Percentiles rank a stretch among this genome's conserved stretches.
Evolutionary conservation across 2,888 invertebrate species (phyloP).

Genomic region (Arrhopalites spinosus): DNA sequence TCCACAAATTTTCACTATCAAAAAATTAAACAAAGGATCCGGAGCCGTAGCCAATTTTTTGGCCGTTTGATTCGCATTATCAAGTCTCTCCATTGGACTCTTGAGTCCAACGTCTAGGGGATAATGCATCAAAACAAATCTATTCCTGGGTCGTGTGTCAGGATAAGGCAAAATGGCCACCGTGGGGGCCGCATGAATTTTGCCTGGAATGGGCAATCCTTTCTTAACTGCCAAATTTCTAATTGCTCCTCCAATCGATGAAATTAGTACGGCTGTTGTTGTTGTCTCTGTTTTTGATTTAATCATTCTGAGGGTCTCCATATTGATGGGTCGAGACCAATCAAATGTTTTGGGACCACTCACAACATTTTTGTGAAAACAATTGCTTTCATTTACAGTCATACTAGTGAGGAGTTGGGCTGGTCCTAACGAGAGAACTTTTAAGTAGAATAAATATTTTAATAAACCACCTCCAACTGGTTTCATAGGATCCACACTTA

Average conservation of each 20-base stretch:
- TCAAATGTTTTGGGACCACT: conserved; percentile 51
- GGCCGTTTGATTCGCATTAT: conserved; percentile 44
- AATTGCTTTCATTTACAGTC: conserved; percentile 49
- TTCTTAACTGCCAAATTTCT: conserved; percentile 49
- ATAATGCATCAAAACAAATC: conserved; percentile 48
- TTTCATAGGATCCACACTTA: conserved; percentile 47
- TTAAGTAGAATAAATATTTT: conserved; percentile 42
- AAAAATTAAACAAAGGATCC: conserved; percentile 48
- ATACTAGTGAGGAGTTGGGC: conserved; percentile 45
- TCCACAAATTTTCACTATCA: conserved; percentile 48
- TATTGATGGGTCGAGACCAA: conserved; percentile 48
- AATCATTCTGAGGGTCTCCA: conserved; percentile 46
- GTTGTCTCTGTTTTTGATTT: conserved; percentile 49
- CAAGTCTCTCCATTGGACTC: conserved; percentile 46
- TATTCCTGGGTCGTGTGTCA: conserved; percentile 48
- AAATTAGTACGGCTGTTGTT: conserved; percentile 37
- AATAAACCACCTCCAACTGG: too few relatives aligned
- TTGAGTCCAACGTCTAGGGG: conserved; percentile 44
- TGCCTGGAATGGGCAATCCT: conserved; percentile 42
- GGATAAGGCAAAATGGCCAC: conserved; percentile 54
- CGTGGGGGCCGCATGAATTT: conserved; percentile 48
- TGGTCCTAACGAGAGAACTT: conserved; percentile 45
- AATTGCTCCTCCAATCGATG: conserved; percentile 46
- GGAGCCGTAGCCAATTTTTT: conserved; percentile 40
- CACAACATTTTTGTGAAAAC: conserved; percentile 50